phyloP scores from a whole-genome alignment of 1,140 invertebrate species.

The Lepidurus arcticus region DNA sequence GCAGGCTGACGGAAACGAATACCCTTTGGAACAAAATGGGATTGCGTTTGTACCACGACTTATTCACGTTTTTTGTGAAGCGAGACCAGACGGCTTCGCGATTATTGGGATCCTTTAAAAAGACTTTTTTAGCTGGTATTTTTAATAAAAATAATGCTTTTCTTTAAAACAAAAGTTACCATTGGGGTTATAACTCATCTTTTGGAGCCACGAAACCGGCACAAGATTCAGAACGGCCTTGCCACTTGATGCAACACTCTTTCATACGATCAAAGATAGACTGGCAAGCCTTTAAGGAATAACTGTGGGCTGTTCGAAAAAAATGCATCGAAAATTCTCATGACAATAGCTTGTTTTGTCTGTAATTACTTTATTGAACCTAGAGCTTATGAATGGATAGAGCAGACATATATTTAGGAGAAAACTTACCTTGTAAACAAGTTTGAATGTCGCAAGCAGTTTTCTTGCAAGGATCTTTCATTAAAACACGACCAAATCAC shows the following conservation, averaged over 20 bases:
- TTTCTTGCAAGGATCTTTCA: conserved; percentile 30
- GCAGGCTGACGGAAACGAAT: conserved; percentile 45
- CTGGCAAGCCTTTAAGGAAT: neutral
- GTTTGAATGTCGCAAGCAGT: conserved; percentile 27
- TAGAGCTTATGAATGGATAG: neutral
- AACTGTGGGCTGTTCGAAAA: conserved; percentile 14
- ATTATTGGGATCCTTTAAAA: conserved; percentile 23
- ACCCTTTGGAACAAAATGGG: conserved; percentile 50
- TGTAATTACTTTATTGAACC: neutral
- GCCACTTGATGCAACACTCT: conserved; percentile 5
- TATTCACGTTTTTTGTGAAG: conserved; percentile 24
- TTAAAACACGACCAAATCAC: neutral
- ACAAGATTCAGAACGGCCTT: neutral
- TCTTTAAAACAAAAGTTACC: neutral
- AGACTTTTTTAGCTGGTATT: neutral
- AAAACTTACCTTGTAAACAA: conserved; percentile 28
- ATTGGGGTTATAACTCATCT: neutral
- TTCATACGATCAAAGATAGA: conserved; percentile 18
- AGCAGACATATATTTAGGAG: neutral
- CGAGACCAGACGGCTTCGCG: conserved; percentile 31
- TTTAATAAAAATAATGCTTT: neutral
- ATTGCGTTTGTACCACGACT: conserved; percentile 49
- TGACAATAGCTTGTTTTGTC: neutral
- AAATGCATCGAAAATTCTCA: neutral
- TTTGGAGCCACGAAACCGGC: conserved; percentile 17